A percentile compares a stretch with the other conserved stretches of the same genome.
Conservation (phyloP, 2,888 invertebrate species). For the Cyclophora albipunctata region DNA sequence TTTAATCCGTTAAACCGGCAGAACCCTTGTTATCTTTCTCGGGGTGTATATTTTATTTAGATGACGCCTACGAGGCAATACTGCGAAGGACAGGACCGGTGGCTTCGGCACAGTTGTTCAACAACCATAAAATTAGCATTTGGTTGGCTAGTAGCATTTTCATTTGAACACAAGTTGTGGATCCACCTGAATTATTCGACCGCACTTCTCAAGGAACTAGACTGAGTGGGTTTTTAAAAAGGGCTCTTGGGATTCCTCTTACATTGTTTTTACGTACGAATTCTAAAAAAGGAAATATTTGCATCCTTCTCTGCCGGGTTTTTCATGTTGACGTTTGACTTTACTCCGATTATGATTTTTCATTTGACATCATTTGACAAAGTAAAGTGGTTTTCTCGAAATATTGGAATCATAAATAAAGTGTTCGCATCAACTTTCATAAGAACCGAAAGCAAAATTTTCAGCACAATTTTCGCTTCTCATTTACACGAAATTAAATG, state of each 20-base stretch:
- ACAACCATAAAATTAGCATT: conserved; percentile 77
- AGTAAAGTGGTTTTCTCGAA: no score
- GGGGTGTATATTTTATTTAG: conserved; percentile 63
- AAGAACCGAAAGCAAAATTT: neutral
- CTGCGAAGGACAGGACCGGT: conserved; percentile 62
- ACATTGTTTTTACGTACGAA: conserved; percentile 4
- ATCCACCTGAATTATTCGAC: conserved; percentile 67
- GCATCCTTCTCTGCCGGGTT: neutral
- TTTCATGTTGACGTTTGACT: no score
- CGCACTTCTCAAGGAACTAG: conserved; percentile 50
- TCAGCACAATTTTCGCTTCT: conserved; percentile 6
- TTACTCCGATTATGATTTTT: no score
- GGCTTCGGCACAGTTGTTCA: conserved; percentile 70
- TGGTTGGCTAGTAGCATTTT: conserved; percentile 67
- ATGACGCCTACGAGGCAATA: conserved; percentile 65
- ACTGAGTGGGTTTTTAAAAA: conserved; percentile 31
- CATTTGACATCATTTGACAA: no score
- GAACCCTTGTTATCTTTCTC: conserved; percentile 44
- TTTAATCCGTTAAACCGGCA: conserved; percentile 30
- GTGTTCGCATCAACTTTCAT: no score
- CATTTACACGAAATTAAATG: conserved; percentile 13
- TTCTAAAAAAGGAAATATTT: neutral
- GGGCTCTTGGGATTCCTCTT: neutral
- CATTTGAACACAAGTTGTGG: conserved; percentile 56
- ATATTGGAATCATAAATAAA: no score